Percentiles rank a stretch among this genome's conserved stretches.
These are phyloP conservation scores for Sinhomidia bicolor DNA, from an alignment of 2,888 invertebrate species.

Conservation along the genomic window DNA sequence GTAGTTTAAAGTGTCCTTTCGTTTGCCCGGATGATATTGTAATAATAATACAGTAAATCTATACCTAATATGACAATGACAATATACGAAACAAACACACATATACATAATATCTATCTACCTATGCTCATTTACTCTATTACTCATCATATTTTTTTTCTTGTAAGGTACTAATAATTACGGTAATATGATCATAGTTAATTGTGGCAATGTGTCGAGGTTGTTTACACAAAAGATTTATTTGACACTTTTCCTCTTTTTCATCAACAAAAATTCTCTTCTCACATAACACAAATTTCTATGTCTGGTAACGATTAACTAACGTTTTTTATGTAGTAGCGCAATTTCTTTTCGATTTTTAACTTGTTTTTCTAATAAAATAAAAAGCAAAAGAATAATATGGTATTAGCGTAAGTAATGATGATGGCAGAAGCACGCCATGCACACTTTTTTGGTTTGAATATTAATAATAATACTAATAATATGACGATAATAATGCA, in stretches of 20 bases:
- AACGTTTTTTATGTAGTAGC: not conserved
- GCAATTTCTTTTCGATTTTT: not conserved
- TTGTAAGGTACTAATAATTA: constrained; percentile 37
- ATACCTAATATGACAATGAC: too few relatives aligned
- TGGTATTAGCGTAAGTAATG: not conserved
- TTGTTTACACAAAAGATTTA: constrained; percentile 70
- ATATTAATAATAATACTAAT: too few relatives aligned
- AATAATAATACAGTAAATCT: not conserved
- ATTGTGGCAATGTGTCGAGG: constrained; percentile 73
- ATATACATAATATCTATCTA: too few relatives aligned
- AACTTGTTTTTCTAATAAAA: not conserved
- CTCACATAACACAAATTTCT: not conserved
- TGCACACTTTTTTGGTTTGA: not conserved
- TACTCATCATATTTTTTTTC: not conserved
- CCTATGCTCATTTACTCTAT: too few relatives aligned
- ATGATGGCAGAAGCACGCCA: constrained; percentile 3
- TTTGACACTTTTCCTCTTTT: constrained; percentile 66
- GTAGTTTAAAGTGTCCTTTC: not conserved
- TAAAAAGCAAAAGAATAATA: constrained; percentile 1
- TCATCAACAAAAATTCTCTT: constrained; percentile 31
- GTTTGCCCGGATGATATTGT: not conserved
- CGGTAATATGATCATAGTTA: constrained; percentile 57
- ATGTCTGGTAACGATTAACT: not conserved
- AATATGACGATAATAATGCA: not conserved
- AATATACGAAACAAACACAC: not conserved